Percentiles rank a stretch among this genome's conserved stretches.
Conservation (phyloP, 2,797 vertebrate species). For the Pantherophis alleghaniensis region DNA sequence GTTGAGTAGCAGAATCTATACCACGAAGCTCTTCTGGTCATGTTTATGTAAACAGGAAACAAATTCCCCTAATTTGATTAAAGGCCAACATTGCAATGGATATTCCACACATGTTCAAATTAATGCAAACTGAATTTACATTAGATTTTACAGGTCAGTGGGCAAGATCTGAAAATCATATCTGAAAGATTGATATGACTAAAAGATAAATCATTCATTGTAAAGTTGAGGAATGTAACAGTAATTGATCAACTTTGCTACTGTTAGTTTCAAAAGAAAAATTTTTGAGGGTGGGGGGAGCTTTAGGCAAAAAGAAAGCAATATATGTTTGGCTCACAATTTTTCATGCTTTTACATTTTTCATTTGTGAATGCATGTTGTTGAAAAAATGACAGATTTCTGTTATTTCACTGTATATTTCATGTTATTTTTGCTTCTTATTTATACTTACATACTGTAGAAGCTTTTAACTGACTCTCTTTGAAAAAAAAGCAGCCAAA, state of each 20-base stretch:
- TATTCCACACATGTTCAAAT: neutral
- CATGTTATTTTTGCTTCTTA: slow-evolving; percentile 50
- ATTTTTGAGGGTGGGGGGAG: neutral
- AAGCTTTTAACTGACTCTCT: slow-evolving; percentile 58
- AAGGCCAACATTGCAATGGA: neutral
- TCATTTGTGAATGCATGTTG: slow-evolving; percentile 3
- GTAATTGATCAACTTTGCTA: neutral
- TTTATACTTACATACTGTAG: slow-evolving; percentile 45
- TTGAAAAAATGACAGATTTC: slow-evolving; percentile 42
- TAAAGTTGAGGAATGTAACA: neutral
- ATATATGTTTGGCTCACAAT: neutral
- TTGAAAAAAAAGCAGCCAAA: slow-evolving; percentile 50
- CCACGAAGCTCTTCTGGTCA: neutral
- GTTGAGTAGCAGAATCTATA: neutral
- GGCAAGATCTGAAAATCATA: neutral
- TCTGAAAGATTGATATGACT: neutral
- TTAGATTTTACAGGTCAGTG: neutral
- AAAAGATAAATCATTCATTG: neutral
- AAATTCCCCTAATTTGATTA: neutral
- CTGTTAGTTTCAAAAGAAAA: neutral
- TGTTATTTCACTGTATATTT: slow-evolving; percentile 25
- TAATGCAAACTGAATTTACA: neutral
- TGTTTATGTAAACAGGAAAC: neutral
- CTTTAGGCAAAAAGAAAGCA: slow-evolving; percentile 19
- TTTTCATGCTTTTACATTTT: slow-evolving; percentile 24